Evolutionary conservation across 2,113 vertebrate genomes (phyloP), one percentile per base, ranked within the genome.

Genomic region (Nymphicus hollandicus): DNA sequence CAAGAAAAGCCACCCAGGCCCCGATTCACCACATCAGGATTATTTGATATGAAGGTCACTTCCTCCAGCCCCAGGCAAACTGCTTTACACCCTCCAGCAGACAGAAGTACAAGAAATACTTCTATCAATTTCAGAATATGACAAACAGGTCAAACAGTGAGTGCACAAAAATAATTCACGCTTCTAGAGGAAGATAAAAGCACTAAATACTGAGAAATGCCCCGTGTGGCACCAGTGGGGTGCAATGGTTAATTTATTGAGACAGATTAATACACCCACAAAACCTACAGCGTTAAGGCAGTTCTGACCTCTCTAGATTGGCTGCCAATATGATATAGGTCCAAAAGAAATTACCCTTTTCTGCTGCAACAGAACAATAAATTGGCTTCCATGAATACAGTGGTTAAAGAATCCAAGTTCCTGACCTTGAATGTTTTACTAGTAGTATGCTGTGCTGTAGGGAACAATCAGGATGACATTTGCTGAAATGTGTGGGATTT

Each of bases 401-500:
- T 97, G 97, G 94, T 96, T 97, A 96, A 98, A 97, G 97, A 98
- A 98, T 98, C 97, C 96, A 72, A 96, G 97, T 97, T 98, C 97
- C 93, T 97, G 98, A 98, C 98, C 98, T 52, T 60, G 95, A 93
- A 94, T 98, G 98, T 98, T 98, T 98, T 95, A 97, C 95, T 98
- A 94, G 97, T 87, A 88, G 93, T 97, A 90, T 70, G 97, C 95
- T 94, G 70, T 96, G 98, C 97, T 98, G 97, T n/a, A 96, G 98
- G 98, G 97, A 98, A 97, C 97, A 94, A 95, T 97, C 97, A 91
- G 97, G 96, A 96, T 95, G 98, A 98, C 98, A 98, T 98, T 83
- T 94, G 97, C 97, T 97, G 97, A 98, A 98, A 98, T 56, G 94
- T 80, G 88, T 22, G 96, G 97, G 98, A 98, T 98, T 98, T 98